Base-by-base conservation (phyloP, 2,113 vertebrate genomes). In the Capreolus pygargus region DNA sequence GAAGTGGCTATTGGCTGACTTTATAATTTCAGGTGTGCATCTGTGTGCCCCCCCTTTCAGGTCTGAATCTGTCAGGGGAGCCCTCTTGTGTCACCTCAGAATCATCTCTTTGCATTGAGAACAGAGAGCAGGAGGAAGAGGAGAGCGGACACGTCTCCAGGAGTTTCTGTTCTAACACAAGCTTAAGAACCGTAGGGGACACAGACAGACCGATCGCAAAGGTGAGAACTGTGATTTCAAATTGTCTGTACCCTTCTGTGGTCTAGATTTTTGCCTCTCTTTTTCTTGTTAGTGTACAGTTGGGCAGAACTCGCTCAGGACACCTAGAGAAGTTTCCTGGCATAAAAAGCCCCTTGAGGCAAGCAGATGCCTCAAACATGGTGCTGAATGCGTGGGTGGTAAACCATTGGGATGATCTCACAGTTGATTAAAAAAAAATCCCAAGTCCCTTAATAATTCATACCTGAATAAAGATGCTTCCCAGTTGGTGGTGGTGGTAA, bases 211-310 rank as follows among this genome's bases (percentile, higher is more conserved):
- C 1, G 17, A 50, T 96, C n/a, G 81, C 50, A 89, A 92, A 98
- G 95, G 98, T 99, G 95, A 21, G 98, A 90, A 74, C 70, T 67
- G 1, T 14, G 64, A 6, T 3, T 84, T 16, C 23, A 50, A 89
- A 25, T 25, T 7, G 11, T 7, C 16, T 6, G 14, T 84, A 5
- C 11, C 57, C 7, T 0, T 33, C 36, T 0, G 0, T 1, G 7
- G 25, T 61, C 33, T 43, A 19, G 28, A 43, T 52, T 30, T 5
- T 13, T 16, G 67, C 9, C 6, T 60, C 25, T 78, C 14, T 23
- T 36, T 45, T 6, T 17, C 16, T 36, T 36, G 21, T 15, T 27
- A 19, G 25, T 39, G 36, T 23, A 45, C 19, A 2, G 0, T 21
- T 52, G 39, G 27, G 28, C 36, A 50, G 21, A 67, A 54, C 33